Evolutionary conservation across 2,797 vertebrate species (phyloP).

Genomic region (Mormyrops attenuatus): DNA sequence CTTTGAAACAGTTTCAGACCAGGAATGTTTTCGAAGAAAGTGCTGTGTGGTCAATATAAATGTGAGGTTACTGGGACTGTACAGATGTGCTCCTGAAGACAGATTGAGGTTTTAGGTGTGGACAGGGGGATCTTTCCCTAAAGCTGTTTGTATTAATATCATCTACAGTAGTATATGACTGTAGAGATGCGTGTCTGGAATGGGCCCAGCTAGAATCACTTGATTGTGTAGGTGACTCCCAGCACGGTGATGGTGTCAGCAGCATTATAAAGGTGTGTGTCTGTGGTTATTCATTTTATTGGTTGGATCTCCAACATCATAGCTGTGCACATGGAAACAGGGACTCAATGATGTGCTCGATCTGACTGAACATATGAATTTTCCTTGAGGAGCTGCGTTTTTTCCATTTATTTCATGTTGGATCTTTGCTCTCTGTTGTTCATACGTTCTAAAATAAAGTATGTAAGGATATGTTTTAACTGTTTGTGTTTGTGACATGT

Average conservation of each 20-base stretch:
- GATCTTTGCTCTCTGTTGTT: constrained; percentile 30
- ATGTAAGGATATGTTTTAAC: constrained; percentile 9
- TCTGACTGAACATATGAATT: neutral
- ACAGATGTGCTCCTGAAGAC: neutral
- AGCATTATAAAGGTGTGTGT: neutral
- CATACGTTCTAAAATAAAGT: constrained; percentile 30
- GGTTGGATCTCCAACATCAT: neutral
- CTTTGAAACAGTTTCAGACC: neutral
- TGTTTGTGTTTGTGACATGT: neutral
- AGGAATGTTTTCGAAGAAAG: neutral
- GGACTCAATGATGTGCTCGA: neutral
- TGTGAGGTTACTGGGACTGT: neutral
- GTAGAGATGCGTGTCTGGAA: neutral
- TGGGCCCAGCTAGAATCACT: neutral
- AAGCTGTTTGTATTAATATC: neutral
- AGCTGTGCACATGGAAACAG: neutral
- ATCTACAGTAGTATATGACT: neutral
- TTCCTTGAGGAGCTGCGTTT: neutral
- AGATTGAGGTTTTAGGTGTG: neutral
- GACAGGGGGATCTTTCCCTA: neutral
- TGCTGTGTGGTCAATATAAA: neutral
- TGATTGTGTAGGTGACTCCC: neutral
- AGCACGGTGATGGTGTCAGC: neutral
- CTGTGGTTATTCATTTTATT: neutral
- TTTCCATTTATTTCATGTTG: constrained; percentile 8